A percentile compares a stretch with the other conserved stretches of the same genome.
These are phyloP conservation scores for Salticus scenicus DNA, from an alignment of 2,888 invertebrate species.

Conservation along the genomic window DNA sequence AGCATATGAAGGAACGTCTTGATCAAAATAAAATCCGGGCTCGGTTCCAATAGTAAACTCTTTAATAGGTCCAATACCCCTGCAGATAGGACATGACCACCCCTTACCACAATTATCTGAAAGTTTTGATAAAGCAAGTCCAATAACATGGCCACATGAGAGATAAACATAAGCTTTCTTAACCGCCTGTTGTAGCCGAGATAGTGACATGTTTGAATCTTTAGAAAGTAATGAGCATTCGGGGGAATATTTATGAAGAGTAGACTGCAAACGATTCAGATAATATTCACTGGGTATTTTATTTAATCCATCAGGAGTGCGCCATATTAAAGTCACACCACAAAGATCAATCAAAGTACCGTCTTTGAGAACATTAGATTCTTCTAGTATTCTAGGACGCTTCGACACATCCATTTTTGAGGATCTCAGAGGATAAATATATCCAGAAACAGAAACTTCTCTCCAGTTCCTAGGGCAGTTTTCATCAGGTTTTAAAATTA, in stretches of 20 bases:
- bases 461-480: slow-evolving; percentile 93
- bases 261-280: slow-evolving; percentile 2
- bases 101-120: slow-evolving; percentile 3
- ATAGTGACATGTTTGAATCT: not conserved
- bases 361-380: slow-evolving; percentile 92
- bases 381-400: slow-evolving; percentile 88
- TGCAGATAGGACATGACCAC: slow-evolving; percentile 44
- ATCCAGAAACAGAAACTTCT: slow-evolving; percentile 98
- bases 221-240: slow-evolving; percentile 5
- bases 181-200: not conserved
- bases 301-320: slow-evolving; percentile 95
- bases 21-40: slow-evolving; percentile 96
- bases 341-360: slow-evolving; percentile 99
- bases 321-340: slow-evolving; percentile 97
- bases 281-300: slow-evolving; percentile 88
- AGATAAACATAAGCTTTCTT: slow-evolving; percentile 22
- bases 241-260: slow-evolving; percentile 1
- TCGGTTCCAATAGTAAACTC: slow-evolving; percentile 98
- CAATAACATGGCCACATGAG: slow-evolving; percentile 44
- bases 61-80: slow-evolving; percentile 86
- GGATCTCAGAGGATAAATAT: slow-evolving; percentile 90
- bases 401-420: slow-evolving; percentile 92
- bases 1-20: slow-evolving; percentile 92
- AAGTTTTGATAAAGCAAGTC: not conserved
- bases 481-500: slow-evolving; percentile 96